Conservation (phyloP, 2,113 vertebrate genomes). For the Talpa occidentalis region DNA sequence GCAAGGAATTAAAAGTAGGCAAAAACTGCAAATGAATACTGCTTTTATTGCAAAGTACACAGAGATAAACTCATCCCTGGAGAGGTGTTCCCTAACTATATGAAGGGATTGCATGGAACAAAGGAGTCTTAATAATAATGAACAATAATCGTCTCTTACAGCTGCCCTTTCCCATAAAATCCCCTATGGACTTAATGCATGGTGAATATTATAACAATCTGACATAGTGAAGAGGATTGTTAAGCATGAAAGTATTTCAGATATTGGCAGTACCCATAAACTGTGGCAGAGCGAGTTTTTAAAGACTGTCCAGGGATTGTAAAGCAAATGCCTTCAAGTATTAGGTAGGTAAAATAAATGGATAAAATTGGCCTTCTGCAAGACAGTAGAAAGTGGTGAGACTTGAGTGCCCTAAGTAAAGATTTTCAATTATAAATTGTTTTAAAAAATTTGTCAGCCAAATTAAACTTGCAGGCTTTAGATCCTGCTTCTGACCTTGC, state of each 20-base stretch:
- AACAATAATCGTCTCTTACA: slow-evolving; percentile 71
- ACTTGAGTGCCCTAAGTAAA: background rate
- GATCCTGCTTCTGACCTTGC: background rate
- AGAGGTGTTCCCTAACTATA: slow-evolving; percentile 63
- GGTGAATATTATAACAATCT: slow-evolving; percentile 66
- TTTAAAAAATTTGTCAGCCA: background rate
- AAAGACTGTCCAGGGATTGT: slow-evolving; percentile 61
- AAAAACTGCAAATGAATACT: slow-evolving; percentile 62
- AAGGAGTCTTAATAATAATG: slow-evolving; percentile 78
- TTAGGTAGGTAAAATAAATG: background rate
- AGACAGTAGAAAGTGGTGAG: background rate
- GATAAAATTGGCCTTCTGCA: background rate
- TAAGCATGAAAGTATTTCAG: slow-evolving; percentile 59
- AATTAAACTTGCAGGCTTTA: slow-evolving; percentile 5
- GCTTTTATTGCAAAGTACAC: slow-evolving; percentile 73
- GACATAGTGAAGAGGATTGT: slow-evolving; percentile 68
- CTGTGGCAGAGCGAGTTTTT: slow-evolving; percentile 50
- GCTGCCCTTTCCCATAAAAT: slow-evolving; percentile 74
- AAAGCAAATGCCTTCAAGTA: slow-evolving; percentile 34
- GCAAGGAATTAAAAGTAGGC: slow-evolving; percentile 55
- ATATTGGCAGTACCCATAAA: slow-evolving; percentile 62
- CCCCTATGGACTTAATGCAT: slow-evolving; percentile 65
- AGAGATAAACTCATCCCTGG: slow-evolving; percentile 76
- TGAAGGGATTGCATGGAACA: slow-evolving; percentile 68
- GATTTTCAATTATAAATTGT: slow-evolving; percentile 42